phyloP scores from a whole-genome alignment of 2,888 invertebrate species.

The Ischnura elegans region DNA sequence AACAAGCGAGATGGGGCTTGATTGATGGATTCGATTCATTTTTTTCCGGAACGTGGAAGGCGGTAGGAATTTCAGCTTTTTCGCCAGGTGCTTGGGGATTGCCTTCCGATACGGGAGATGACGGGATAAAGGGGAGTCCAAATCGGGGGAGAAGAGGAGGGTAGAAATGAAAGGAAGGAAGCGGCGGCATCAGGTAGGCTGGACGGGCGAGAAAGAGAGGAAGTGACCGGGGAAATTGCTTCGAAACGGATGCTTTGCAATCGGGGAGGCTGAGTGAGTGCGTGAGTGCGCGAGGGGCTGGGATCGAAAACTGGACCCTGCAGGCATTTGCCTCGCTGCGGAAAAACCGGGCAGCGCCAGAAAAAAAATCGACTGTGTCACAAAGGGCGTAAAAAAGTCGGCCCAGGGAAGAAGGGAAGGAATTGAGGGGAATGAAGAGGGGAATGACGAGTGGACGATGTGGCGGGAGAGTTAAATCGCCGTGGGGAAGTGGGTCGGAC shows the following conservation, averaged over 20 bases:
- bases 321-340: conserved; percentile 28
- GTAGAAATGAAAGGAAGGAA: not conserved
- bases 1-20: conserved; percentile 18
- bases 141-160: not conserved
- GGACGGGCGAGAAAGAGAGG: conserved; percentile 48
- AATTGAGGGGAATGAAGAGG: conserved; percentile 22
- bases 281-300: not conserved
- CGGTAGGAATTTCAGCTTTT: conserved; percentile 51
- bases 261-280: conserved; percentile 47
- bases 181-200: conserved; percentile 44
- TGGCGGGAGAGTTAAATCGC: conserved; percentile 13
- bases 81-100: conserved; percentile 52
- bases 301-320: conserved; percentile 2
- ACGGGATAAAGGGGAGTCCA: not conserved
- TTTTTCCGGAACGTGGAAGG: conserved; percentile 18
- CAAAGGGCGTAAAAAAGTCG: conserved; percentile 47
- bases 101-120: not conserved
- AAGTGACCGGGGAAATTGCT: conserved; percentile 63
- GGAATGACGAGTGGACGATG: not conserved
- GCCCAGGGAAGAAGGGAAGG: not conserved
- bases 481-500: conserved; percentile 1
- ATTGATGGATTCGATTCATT: conserved; percentile 59
- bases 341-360: conserved; percentile 6
- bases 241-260: conserved; percentile 49
- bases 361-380: conserved; percentile 46